These are phyloP conservation scores for Lasioglossum albipes DNA, from an alignment of 1,140 invertebrate genomes.

Conservation along the genomic window DNA sequence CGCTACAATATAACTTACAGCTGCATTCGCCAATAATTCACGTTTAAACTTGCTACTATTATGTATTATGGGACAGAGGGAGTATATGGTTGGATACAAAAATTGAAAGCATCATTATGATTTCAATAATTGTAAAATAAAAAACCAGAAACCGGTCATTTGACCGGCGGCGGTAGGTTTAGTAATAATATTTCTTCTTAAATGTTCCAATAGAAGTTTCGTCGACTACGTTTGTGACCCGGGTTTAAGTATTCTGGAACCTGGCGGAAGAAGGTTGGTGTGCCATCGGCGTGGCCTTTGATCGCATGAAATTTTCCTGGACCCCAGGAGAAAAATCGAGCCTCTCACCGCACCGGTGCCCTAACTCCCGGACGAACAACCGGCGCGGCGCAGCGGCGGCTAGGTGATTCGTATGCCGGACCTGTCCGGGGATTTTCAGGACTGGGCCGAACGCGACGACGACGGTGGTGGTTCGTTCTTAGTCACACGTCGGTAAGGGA, in stretches of 20 bases:
- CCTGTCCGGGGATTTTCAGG: slow-evolving; percentile 58
- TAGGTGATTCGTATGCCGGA: slow-evolving; percentile 54
- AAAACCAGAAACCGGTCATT: too few species aligned
- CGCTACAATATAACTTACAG: too few species aligned
- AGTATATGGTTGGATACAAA: too few species aligned
- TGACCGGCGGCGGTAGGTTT: too few species aligned
- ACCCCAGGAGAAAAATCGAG: slow-evolving; percentile 48
- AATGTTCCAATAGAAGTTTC: too few species aligned
- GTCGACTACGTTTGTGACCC: too few species aligned
- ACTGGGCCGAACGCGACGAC: slow-evolving; percentile 17
- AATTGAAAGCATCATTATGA: too few species aligned
- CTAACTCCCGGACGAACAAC: slow-evolving; percentile 16
- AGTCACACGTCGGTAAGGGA: slow-evolving; percentile 59
- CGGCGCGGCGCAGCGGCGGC: slow-evolving; percentile 18
- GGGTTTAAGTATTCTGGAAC: neutral
- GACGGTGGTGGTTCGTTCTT: slow-evolving; percentile 42
- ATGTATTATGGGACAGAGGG: too few species aligned
- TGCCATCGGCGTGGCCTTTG: slow-evolving; percentile 24
- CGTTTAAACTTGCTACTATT: too few species aligned
- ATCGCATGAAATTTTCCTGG: slow-evolving; percentile 26
- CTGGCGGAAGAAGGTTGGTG: neutral
- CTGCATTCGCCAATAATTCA: too few species aligned
- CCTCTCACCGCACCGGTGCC: neutral
- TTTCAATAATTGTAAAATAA: too few species aligned
- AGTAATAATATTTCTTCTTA: too few species aligned